Conservation (phyloP, 2,888 invertebrate species). For the Meghimatium bilineatum region DNA sequence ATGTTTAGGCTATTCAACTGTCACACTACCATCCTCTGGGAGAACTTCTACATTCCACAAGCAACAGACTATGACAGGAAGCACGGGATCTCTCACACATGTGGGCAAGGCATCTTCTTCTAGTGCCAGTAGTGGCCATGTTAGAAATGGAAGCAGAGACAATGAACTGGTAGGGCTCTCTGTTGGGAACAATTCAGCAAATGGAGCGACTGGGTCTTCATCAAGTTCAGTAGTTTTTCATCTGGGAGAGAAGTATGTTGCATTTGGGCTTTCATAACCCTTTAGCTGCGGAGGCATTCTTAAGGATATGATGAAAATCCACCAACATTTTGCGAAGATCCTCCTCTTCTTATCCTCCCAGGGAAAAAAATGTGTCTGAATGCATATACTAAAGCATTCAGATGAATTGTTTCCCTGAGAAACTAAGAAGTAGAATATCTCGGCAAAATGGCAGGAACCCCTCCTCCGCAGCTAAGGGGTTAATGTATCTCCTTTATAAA, state of each 20-base stretch:
- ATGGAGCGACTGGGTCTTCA: neutral
- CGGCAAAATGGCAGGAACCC: too few relatives aligned
- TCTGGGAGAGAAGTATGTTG: slow-evolving; percentile 49
- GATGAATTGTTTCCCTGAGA: too few relatives aligned
- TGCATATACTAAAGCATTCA: too few relatives aligned
- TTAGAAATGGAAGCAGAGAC: slow-evolving; percentile 39
- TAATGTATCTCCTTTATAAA: too few relatives aligned
- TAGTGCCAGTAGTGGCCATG: neutral
- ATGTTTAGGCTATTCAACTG: slow-evolving; percentile 9
- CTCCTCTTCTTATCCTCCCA: too few relatives aligned
- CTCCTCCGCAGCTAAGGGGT: too few relatives aligned
- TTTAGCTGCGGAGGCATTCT: too few relatives aligned
- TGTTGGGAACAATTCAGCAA: slow-evolving; percentile 3
- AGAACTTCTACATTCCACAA: slow-evolving; percentile 49
- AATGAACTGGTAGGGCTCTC: slow-evolving; percentile 14
- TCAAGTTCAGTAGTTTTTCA: slow-evolving; percentile 47
- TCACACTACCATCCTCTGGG: neutral
- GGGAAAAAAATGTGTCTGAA: too few relatives aligned
- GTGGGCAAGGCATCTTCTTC: slow-evolving; percentile 25
- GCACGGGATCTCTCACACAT: slow-evolving; percentile 51
- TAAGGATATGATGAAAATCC: too few relatives aligned
- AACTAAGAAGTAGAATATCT: too few relatives aligned
- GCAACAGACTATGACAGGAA: slow-evolving; percentile 45
- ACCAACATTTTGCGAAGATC: too few relatives aligned
- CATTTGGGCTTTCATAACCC: neutral